A percentile compares a stretch with the other conserved stretches of the same genome.
Conservation (phyloP, 2,797 vertebrate genomes). For the Cirrhinus molitorella region DNA sequence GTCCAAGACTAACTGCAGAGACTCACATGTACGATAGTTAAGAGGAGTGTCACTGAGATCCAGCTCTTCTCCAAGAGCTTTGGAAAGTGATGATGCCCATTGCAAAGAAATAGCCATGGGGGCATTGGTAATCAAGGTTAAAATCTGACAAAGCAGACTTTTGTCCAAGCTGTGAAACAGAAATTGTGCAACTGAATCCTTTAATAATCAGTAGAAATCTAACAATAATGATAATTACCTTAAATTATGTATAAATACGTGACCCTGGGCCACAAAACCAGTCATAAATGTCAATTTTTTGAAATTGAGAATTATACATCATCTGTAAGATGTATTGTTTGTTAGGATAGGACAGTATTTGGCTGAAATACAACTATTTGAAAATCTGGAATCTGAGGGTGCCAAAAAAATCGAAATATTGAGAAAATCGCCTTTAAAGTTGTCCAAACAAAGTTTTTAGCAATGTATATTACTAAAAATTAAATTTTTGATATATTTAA, state of each 20-base stretch:
- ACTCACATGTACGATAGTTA: constrained; percentile 41
- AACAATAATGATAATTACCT: neutral
- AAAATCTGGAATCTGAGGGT: no score
- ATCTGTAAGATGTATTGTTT: no score
- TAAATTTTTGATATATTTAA: no score
- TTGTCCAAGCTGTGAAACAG: constrained; percentile 46
- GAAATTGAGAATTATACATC: no score
- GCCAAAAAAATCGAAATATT: no score
- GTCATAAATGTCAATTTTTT: no score
- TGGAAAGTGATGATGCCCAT: constrained; percentile 40
- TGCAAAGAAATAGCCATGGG: constrained; percentile 15
- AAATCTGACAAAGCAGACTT: constrained; percentile 42
- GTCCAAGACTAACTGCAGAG: constrained; percentile 56
- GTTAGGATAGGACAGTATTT: no score
- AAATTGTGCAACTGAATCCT: neutral
- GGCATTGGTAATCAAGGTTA: constrained; percentile 23
- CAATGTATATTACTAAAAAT: no score
- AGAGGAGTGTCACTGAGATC: constrained; percentile 55
- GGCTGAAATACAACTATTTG: no score
- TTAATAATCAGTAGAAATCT: neutral
- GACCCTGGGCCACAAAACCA: no score
- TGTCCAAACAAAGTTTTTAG: no score
- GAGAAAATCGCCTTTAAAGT: no score
- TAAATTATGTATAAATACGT: constrained; percentile 1
- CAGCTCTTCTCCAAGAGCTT: constrained; percentile 50